phyloP scores from a whole-genome alignment of 2,113 vertebrate species.

The Menura novaehollandiae region DNA sequence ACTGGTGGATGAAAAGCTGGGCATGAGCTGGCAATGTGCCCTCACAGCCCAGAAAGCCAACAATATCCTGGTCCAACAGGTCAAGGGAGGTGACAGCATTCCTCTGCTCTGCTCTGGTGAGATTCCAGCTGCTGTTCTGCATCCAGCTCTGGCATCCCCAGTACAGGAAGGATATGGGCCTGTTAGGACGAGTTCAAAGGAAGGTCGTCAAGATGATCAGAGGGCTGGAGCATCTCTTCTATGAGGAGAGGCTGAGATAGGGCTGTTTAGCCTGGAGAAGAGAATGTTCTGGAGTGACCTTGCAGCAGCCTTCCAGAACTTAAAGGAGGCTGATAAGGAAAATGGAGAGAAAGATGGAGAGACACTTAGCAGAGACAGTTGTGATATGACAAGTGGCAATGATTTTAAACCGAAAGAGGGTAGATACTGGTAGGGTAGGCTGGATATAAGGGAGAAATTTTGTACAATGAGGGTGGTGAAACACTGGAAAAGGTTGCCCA shows the following conservation, averaged over 20 bases:
- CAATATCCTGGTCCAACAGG: not conserved
- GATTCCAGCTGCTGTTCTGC: not conserved
- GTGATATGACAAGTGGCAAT: not conserved
- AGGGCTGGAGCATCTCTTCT: fast-evolving
- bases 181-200: not conserved
- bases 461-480: not conserved
- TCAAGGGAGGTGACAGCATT: too few species aligned
- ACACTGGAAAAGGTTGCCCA: not conserved
- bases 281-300: not conserved
- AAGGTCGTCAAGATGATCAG: too few species aligned
- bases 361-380: not conserved
- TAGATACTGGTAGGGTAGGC: fast-evolving
- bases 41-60: not conserved
- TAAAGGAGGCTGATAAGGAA: not conserved
- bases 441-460: not conserved
- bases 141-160: not conserved
- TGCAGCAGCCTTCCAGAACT: not conserved
- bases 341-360: not conserved
- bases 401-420: not conserved
- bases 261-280: not conserved
- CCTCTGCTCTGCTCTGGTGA: not conserved
- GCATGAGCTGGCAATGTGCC: fast-evolving
- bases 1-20: not conserved
- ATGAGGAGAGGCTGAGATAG: not conserved
- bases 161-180: not conserved